These are phyloP conservation scores for Olivierus martensii DNA, from an alignment of 1,140 invertebrate species.

Conservation along the genomic window DNA sequence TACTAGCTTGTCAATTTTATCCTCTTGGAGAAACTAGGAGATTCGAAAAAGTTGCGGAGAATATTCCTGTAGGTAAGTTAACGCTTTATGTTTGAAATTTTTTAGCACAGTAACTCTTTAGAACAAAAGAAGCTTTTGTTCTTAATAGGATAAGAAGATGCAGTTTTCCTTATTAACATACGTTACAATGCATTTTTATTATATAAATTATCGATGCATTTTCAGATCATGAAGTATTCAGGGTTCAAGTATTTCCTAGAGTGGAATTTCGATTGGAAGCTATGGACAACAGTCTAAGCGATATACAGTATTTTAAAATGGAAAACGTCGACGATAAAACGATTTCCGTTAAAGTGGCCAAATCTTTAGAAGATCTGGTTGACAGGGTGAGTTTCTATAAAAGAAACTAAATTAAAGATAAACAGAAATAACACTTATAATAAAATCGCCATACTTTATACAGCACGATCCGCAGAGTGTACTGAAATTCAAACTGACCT, in stretches of 20 bases:
- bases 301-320: constrained; percentile 52
- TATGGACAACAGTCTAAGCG: constrained; percentile 52
- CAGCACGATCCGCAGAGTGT: constrained; percentile 50
- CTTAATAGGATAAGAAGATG: too few species aligned
- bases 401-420: too few species aligned
- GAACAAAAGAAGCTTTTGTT: too few species aligned
- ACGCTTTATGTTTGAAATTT: too few species aligned
- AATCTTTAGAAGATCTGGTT: constrained; percentile 59
- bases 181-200: too few species aligned
- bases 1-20: constrained; percentile 58
- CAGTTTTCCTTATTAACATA: too few species aligned
- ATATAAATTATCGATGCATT: too few species aligned
- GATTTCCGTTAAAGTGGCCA: constrained; percentile 52
- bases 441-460: too few species aligned
- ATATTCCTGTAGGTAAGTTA: constrained; percentile 24
- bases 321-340: constrained; percentile 53
- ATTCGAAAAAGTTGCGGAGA: constrained; percentile 51
- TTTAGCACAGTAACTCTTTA: too few species aligned
- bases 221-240: constrained; percentile 51
- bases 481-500: constrained; percentile 59
- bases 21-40: constrained; percentile 56
- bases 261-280: constrained; percentile 51
- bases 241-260: constrained; percentile 55
- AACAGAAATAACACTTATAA: too few species aligned
- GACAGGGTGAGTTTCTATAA: constrained; percentile 54